phyloP scores from a whole-genome alignment of 2,888 invertebrate species.

The Desoria tigrina region DNA sequence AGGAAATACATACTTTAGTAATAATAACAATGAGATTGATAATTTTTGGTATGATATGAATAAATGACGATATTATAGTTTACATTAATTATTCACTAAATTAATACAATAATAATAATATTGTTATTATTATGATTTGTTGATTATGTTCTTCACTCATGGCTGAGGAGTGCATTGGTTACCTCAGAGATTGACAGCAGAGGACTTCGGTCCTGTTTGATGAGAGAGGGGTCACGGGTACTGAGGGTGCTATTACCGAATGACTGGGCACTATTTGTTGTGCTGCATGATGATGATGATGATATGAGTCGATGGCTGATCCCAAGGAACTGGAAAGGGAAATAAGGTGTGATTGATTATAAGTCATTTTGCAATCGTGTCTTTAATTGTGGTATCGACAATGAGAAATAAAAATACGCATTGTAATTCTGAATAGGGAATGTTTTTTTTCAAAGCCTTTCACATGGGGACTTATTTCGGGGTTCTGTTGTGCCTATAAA shows the following conservation, averaged over 20 bases:
- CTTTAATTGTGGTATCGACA: no score
- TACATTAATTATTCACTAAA: neutral
- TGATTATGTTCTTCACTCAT: constrained; percentile 53
- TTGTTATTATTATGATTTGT: neutral
- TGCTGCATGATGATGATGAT: constrained; percentile 34
- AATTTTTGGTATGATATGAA: constrained; percentile 6
- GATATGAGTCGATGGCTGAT: constrained; percentile 17
- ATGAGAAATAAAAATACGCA: no score
- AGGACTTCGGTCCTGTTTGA: constrained; percentile 68
- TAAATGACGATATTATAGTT: no score
- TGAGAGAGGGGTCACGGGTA: constrained; percentile 57
- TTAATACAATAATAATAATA: constrained; percentile 1
- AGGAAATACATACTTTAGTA: no score
- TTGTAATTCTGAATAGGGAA: no score
- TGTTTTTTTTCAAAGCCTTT: no score
- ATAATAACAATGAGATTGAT: constrained; percentile 10
- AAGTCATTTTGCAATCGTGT: no score
- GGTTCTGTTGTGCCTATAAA: no score
- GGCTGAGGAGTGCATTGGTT: constrained; percentile 65
- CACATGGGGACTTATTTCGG: no score
- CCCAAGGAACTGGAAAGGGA: constrained; percentile 31
- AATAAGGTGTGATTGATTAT: no score
- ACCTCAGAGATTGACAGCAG: constrained; percentile 76
- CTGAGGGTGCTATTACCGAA: constrained; percentile 54
- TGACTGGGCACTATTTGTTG: constrained; percentile 53